Evolutionary conservation across 2,113 vertebrate species (phyloP).

Genomic region (Monopterus albus): DNA sequence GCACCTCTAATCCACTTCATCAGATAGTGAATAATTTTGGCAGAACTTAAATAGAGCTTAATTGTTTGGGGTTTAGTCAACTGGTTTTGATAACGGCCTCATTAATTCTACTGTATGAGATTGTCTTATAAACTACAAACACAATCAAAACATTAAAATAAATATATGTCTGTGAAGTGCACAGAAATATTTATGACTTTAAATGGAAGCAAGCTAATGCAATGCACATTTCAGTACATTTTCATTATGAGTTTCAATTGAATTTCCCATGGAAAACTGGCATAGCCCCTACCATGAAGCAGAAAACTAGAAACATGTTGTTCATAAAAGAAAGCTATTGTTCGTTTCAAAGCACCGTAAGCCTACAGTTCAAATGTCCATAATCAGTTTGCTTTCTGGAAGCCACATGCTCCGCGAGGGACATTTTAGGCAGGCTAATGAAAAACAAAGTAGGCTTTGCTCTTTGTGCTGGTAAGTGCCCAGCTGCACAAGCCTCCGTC

Average conservation of each 20-base stretch:
- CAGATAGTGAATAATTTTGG: constrained; percentile 30
- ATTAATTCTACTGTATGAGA: constrained; percentile 30
- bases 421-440: constrained; percentile 58
- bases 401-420: constrained; percentile 60
- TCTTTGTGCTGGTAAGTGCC: constrained; percentile 51
- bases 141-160: constrained; percentile 13
- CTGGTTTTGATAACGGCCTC: constrained; percentile 11
- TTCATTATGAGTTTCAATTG: constrained; percentile 63
- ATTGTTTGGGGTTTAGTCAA: constrained; percentile 12
- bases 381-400: constrained; percentile 75
- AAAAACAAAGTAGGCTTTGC: constrained; percentile 69
- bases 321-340: constrained; percentile 77
- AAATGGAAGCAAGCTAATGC: constrained; percentile 28
- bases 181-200: constrained; percentile 32
- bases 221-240: constrained; percentile 58
- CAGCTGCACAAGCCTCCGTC: constrained; percentile 49
- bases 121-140: constrained; percentile 17
- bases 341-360: constrained; percentile 72
- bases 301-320: constrained; percentile 55
- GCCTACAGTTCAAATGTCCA: constrained; percentile 63
- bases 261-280: constrained; percentile 79
- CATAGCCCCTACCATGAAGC: constrained; percentile 59
- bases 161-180: neutral
- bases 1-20: constrained; percentile 22
- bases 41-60: constrained; percentile 20